Conservation (phyloP, 2,888 invertebrate genomes). For the Dichetophora obliterata region DNA sequence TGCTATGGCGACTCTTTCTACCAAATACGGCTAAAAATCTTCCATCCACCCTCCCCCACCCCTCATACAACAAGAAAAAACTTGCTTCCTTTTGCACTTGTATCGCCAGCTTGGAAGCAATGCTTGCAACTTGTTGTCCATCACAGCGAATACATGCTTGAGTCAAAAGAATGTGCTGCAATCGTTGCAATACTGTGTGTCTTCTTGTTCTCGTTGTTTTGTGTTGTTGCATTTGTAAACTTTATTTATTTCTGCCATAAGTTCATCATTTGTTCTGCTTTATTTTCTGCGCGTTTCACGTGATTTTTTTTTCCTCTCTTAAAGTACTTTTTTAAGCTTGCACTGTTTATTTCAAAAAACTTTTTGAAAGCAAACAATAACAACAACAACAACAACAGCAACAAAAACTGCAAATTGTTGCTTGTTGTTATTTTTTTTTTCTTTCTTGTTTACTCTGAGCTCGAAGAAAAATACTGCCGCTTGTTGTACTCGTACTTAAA, state of each 20-base stretch:
- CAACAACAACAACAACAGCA: too few relatives aligned
- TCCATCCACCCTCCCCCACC: too few relatives aligned
- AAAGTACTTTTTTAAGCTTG: neutral
- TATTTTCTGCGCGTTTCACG: neutral
- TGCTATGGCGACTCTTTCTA: too few relatives aligned
- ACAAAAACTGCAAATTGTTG: too few relatives aligned
- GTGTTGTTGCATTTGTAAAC: constrained; percentile 14
- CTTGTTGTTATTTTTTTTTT: neutral
- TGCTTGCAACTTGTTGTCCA: constrained; percentile 19
- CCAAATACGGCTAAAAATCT: neutral
- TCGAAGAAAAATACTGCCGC: constrained; percentile 5
- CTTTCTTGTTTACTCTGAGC: neutral
- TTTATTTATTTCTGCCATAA: constrained; percentile 36
- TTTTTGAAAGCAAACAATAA: neutral
- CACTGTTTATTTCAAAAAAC: neutral
- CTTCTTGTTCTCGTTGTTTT: neutral
- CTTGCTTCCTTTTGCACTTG: neutral
- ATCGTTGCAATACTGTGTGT: neutral
- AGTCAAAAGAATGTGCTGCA: constrained; percentile 14
- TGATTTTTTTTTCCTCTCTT: neutral
- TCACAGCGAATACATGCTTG: neutral
- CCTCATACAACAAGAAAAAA: too few relatives aligned
- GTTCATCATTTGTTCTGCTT: constrained; percentile 28
- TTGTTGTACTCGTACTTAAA: neutral
- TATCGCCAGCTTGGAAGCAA: neutral